Base-by-base conservation (phyloP, 2,888 invertebrate species). In the Bellardia bayeri region DNA sequence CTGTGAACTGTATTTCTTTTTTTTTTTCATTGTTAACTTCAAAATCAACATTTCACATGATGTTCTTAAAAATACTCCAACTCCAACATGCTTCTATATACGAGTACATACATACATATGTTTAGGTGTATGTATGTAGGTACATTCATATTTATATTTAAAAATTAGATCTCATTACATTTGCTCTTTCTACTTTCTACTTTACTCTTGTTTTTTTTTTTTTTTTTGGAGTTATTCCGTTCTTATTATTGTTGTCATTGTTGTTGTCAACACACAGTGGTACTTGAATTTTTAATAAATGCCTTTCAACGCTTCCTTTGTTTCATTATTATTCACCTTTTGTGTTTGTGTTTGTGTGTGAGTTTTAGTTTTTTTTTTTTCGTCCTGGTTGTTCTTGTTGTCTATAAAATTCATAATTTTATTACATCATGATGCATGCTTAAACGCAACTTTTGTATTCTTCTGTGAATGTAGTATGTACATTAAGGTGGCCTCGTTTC, bases 201-300 rank as follows among this genome's bases (percentile, higher is more conserved):
- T 64, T 40, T 37, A 51, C 54, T 33, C 23, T 23, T n/a, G 14
- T 4, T 54, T 42, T 16, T 45, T n/a, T n/a, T n/a, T n/a, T n/a
- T 11, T 42, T 42, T 78, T 45, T 75, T 40, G 14, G 7, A 45
- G 33, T 74, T 51, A 11, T 54, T 49, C 54, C 45, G n/a, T 49
- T 71, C 3, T 11, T 16, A 23, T n/a, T 75, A 58, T 49, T 54
- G 40, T 30, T 54, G 61, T 61, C 40, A 42, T 61, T 56, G 54
- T 66, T 78, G 85, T 87, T 89, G 86, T 86, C 89, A 88, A 86
- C 83, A 86, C 82, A 90, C 91, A 90, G 90, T 90, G 90, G 89
- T 89, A 91, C 90, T 92, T 92, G 90, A 91, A 92, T 91, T 90
- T 92, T 92, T 91, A 91, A 92, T 91, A 91, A 91, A 90, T 90